Evolutionary conservation across 2,113 vertebrate species (phyloP), one percentile per base, ranked within the genome.

Genomic region (Macquaria australasica): DNA sequence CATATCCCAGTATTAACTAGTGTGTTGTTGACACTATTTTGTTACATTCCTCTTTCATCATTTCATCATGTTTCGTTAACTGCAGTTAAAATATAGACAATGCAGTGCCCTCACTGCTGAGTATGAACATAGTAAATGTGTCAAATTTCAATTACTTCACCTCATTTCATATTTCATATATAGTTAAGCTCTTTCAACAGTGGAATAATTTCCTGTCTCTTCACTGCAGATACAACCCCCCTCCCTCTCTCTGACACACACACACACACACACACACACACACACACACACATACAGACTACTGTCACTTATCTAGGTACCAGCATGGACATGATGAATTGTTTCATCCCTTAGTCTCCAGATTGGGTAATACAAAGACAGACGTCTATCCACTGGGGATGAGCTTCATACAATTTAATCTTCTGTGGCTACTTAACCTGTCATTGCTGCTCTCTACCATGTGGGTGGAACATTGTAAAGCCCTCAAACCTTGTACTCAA

Each of bases 391-490:
- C 75, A 84, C 64, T 15, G 34, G 82, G 86, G 73, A 91, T 76
- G 84, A 81, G 82, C 87, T 84, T 74, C 82, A 85, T 64, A 82
- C 88, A 82, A 91, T 87, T 66, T 68, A 77, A 86, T 89, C 92
- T 88, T 87, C 77, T 79, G 82, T 87, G 85, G 81, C 83, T 83
- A 73, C 82, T 92, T 91, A 91, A 88, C 85, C 79, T 90, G 85
- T 88, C 86, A 83, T 20, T 77, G 78, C 77, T 90, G 73, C 79
- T 81, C 55, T 73, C 45, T 63, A 75, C 71, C n/a, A 28, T 74
- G 81, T 82, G 68, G 73, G 90, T 70, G 83, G 78, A 83, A 79
- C 58, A 79, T 8, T 79, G 63, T 78, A 66, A 88, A 76, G 68
- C 67, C 70, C 25, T 76, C 51, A 79, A 79, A 85, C 82, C 79